A percentile compares a stretch with the other conserved stretches of the same genome.
Evolutionary conservation across 2,888 invertebrate species (phyloP).

Genomic region (Luperina testacea): DNA sequence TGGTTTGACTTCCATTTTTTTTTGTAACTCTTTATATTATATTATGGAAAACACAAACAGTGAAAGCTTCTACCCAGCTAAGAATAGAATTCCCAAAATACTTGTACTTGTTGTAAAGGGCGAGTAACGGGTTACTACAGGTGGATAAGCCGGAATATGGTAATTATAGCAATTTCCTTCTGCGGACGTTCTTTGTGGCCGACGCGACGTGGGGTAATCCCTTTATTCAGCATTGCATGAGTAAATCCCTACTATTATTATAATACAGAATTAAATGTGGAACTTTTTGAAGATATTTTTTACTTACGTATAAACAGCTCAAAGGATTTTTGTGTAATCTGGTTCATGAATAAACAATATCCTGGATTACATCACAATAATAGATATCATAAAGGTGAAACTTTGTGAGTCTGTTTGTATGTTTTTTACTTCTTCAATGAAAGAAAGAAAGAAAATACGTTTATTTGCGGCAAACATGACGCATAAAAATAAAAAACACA

Average conservation of each 20-base stretch:
- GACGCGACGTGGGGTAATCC: slow-evolving; percentile 4
- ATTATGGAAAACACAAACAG: background rate
- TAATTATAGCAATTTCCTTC: slow-evolving; percentile 55
- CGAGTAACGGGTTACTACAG: slow-evolving; percentile 36
- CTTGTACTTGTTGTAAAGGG: slow-evolving; percentile 35
- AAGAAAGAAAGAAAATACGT: no score
- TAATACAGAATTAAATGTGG: background rate
- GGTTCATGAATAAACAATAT: background rate
- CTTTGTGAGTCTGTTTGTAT: no score
- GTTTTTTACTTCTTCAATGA: no score
- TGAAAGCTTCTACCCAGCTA: slow-evolving; percentile 6
- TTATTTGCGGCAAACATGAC: no score
- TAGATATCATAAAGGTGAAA: no score
- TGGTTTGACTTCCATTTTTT: background rate
- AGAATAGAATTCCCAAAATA: slow-evolving; percentile 47
- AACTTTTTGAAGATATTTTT: background rate
- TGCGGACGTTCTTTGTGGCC: slow-evolving; percentile 35
- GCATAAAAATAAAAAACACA: no score
- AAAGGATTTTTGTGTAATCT: background rate
- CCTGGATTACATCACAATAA: background rate
- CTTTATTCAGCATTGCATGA: slow-evolving; percentile 18
- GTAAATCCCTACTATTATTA: background rate
- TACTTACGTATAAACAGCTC: background rate
- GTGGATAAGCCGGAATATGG: slow-evolving; percentile 40
- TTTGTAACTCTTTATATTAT: background rate